Conservation (phyloP, 1,140 invertebrate species). For the Scylla paramamosain region DNA sequence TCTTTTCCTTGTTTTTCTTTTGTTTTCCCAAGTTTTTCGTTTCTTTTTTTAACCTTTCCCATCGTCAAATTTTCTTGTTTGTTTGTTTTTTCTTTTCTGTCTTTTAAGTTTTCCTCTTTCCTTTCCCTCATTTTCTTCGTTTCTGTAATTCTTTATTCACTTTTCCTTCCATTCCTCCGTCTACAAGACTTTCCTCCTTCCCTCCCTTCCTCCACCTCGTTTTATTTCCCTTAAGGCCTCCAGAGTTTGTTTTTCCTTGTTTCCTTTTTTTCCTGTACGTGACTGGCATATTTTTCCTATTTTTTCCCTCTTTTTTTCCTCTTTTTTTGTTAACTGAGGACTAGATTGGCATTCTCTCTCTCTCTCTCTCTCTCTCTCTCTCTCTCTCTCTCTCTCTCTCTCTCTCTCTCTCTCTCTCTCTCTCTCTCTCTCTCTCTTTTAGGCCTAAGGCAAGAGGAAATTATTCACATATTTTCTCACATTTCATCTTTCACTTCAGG, state of each 20-base stretch:
- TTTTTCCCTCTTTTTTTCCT: not conserved
- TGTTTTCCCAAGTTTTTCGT: no score
- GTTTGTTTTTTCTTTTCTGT: no score
- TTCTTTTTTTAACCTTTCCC: no score
- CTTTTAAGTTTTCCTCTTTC: not conserved
- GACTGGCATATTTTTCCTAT: not conserved
- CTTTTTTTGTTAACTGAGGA: no score
- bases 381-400: constrained; percentile 51
- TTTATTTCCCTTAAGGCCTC: not conserved
- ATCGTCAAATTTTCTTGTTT: no score
- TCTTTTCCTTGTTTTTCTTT: no score
- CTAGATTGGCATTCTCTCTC: no score
- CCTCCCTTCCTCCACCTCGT: not conserved
- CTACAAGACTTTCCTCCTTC: not conserved
- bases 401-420: constrained; percentile 55
- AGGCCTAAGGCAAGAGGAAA: no score
- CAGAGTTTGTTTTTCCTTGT: not conserved
- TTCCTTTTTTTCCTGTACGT: not conserved
- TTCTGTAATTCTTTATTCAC: not conserved
- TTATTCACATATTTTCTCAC: not conserved
- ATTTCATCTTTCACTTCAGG: no score
- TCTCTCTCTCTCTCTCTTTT: not conserved
- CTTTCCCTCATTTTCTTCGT: not conserved
- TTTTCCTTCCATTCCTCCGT: not conserved
- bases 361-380: constrained; percentile 50